Base-by-base conservation (phyloP, 2,797 vertebrate species). In the Pempheris klunzingeri region DNA sequence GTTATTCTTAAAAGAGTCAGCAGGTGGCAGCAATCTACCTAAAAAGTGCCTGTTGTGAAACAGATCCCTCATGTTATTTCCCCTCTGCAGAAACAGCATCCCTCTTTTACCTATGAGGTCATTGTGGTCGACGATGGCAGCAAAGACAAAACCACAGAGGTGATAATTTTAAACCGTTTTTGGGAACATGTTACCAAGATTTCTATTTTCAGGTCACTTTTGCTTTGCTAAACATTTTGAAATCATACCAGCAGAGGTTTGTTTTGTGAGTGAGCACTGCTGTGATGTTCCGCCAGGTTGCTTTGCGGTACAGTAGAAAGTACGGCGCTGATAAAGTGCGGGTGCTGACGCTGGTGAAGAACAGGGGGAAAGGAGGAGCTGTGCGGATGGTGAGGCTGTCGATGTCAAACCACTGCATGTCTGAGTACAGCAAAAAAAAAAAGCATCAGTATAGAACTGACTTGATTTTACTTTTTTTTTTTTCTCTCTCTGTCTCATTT, bases 91-190 rank as follows among this genome's bases (percentile, higher is more conserved):
- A 98, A 95, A 85, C 86, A 55, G 81, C 91, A 96, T 70, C 84
- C 95, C 3, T 88, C 93, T 0, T 99, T 99, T 85, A 97, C 96
- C 54, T 99, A 99, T 2, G 98, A 99, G 90, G 94, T 99, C 58
- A 96, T 99, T 77, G 95, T 99, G 53, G 96, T 99, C 58, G 96
- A 99, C 52, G 98, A 99, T 82, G 98, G 98, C 84, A 99, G 98
- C 93, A 96, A 93, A 93, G 98, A 99, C 92, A 95, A 96, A 95
- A 99, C 98, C 39, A 96, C 96, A 74, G 92, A 97, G 96, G 98
- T 98, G 92, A 86, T 54, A 0, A 24, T 58, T 69, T 60, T 14
- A 7, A 59, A 24, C 14, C 2, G 26, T 49, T 44, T 49, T 26
- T 1, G 14, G 15, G 8, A 46, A 20, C 28, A 36, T 58, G 0